Evolutionary conservation across 2,113 vertebrate genomes (phyloP), one percentile per base, ranked within the genome.

Genomic region (Daubentonia madagascariensis): DNA sequence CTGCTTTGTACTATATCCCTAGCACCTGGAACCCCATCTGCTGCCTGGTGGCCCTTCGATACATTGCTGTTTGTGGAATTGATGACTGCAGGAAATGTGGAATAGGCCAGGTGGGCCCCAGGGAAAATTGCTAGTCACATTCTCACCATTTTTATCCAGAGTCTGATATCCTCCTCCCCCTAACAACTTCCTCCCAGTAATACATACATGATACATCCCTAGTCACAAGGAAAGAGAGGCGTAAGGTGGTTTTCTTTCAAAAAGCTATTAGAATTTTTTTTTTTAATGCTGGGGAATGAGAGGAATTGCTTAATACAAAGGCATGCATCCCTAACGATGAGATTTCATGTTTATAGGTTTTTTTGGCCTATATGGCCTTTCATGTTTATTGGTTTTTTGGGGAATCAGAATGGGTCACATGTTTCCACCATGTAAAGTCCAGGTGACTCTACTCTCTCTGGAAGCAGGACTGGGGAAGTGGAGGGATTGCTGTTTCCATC

Each of bases 21-120:
- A 32, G n/a, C 70, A 28, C 57, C 23, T n/a, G 48, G 28, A n/a
- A 40, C 5, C 40, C 81, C 43, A 22, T 43, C 73, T 45, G 48
- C 78, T 12, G 1, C 8, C 2, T 3, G 16, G 68, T 2, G 14
- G 35, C 18, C 17, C 0, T 32, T 50, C 1, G 5, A 1, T 6
- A 32, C 25, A 61, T 0, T 35, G 6, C 23, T 40, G 32, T 81
- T 40, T 30, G 6, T 25, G 61, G 75, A 88, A 28, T 1, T n/a
- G 52, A 35, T 28, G 20, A 78, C 83, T 43, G 52, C 63, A 75
- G 43, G 63, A 54, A 83, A 72, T 28, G 67, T 13, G 18, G n/a
- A 61, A 28, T 6, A 17, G 68, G 18, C 35, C 54, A 43, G 52
- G 23, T 30, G 4, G 80, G 37, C 3, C 1, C 3, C 35, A 22